These are phyloP conservation scores for Crenuchus spilurus DNA, from an alignment of 2,797 vertebrate genomes.

Conservation along the genomic window DNA sequence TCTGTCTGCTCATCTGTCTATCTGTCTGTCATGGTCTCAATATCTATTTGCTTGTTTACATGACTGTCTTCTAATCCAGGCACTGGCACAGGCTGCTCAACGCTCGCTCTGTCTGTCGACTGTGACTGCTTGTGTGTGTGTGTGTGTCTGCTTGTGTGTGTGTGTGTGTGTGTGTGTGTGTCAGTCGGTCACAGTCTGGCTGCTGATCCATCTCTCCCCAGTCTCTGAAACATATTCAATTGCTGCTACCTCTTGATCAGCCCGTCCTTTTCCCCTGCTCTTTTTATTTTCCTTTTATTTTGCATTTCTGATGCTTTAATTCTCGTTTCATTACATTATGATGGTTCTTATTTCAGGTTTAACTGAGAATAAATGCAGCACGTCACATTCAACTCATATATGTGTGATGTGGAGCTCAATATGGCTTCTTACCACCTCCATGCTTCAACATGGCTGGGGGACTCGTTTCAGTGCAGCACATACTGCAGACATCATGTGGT, in stretches of 20 bases:
- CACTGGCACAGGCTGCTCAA: conserved; percentile 42
- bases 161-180: conserved; percentile 34
- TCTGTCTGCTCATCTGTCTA: conserved; percentile 38
- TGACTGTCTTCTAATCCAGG: conserved; percentile 52
- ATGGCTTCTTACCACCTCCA: conserved; percentile 42
- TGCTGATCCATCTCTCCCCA: conserved; percentile 29
- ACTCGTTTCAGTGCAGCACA: conserved; percentile 55
- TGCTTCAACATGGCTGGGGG: conserved; percentile 45
- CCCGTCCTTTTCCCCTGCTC: conserved; percentile 17
- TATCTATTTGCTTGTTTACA: conserved; percentile 57
- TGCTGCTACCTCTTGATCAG: conserved; percentile 33
- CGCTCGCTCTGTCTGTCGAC: conserved; percentile 25
- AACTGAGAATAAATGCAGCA: too few species aligned
- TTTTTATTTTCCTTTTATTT: neutral
- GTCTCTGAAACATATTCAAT: conserved; percentile 48
- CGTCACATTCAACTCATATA: too few species aligned
- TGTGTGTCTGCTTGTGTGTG: conserved; percentile 27
- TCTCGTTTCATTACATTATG: neutral
- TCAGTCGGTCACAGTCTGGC: conserved; percentile 54
- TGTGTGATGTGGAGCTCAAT: too few species aligned
- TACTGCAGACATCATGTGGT: conserved; percentile 52
- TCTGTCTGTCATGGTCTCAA: conserved; percentile 48
- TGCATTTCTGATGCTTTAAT: neutral
- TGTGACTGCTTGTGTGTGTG: conserved; percentile 25
- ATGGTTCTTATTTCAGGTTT: too few species aligned